Conservation (phyloP, 2,797 vertebrate genomes). For the Micropoecilia bifurca region DNA sequence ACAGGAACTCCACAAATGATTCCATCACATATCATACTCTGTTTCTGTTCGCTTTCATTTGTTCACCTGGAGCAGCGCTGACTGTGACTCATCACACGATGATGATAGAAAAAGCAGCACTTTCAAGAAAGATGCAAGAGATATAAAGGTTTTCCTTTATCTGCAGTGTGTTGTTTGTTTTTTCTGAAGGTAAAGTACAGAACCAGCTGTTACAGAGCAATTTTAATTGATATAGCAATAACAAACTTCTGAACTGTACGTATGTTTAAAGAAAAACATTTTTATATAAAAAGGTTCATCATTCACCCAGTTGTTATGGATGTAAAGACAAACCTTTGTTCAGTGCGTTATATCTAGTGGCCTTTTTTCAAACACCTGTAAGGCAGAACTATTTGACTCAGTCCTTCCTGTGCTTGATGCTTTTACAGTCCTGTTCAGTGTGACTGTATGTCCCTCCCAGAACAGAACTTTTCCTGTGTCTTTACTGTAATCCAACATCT, state of each 20-base stretch:
- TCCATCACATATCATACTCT: background rate
- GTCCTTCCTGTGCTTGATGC: slow-evolving; percentile 7
- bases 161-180: slow-evolving; percentile 62
- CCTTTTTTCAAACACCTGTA: slow-evolving; percentile 29
- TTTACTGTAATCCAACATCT: slow-evolving; percentile 17
- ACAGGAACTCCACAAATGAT: background rate
- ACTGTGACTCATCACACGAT: slow-evolving; percentile 43
- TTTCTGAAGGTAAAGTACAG: slow-evolving; percentile 14
- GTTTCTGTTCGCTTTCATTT: slow-evolving; percentile 3
- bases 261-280: slow-evolving; percentile 42
- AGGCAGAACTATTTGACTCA: slow-evolving; percentile 24
- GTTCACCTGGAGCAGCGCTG: slow-evolving; percentile 43
- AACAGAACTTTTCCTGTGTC: background rate
- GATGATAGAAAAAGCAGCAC: slow-evolving; percentile 48
- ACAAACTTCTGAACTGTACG: slow-evolving; percentile 25
- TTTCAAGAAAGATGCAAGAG: slow-evolving; percentile 49
- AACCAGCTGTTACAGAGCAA: slow-evolving; percentile 14
- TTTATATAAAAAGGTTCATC: slow-evolving; percentile 25
- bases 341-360: slow-evolving; percentile 19
- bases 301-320: slow-evolving; percentile 35
- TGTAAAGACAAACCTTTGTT: slow-evolving; percentile 22
- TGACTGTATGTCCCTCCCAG: background rate
- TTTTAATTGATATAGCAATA: slow-evolving; percentile 28
- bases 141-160: slow-evolving; percentile 38
- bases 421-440: background rate